Base-by-base conservation (phyloP, 2,888 invertebrate species). In the Acronicta leporina region DNA sequence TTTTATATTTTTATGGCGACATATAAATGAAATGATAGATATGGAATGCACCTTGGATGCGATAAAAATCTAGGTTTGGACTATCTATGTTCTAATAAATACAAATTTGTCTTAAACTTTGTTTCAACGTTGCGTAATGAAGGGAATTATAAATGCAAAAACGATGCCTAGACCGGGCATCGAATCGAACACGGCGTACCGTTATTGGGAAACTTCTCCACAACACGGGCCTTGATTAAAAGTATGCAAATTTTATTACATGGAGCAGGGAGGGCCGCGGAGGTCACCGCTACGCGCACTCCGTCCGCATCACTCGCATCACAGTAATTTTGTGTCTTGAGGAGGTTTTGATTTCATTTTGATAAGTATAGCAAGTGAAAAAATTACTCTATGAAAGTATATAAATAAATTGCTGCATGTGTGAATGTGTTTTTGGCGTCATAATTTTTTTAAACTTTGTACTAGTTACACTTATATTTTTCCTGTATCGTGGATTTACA, bases 221-320 rank as follows among this genome's bases (percentile, higher is more conserved):
- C 94, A 94, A 95, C 95, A 94, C 90, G 94, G 90, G 87, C 92
- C 94, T 94, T 95, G 95, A 95, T 95, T 95, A 95, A 95, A 95
- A 95, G 94, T 95, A 95, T 95, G 95, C 95, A 94, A 95, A 95
- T 95, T 94, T 95, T 94, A 95, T 94, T 94, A 94, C 92, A 90
- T 89, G 87, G 86, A 87, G 86, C 84, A 83, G 91, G 88, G 84
- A 79, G 81, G 86, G 82, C 79, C 80, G 84, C 75, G 73, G 57
- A 65, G 73, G 72, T 76, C 82, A 81, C 77, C 77, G 76, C 80
- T 75, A 66, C 79, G 79, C 85, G 84, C 82, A 81, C 80, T 84
- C 74, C 71, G 71, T 81, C 82, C 45, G 38, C 79, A 81, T 81
- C 81, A 82, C 68, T 81, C 80, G 79, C 79, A 81, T 78, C 80